phyloP scores from a whole-genome alignment of 2,888 invertebrate genomes.

The Zygothrica quintamaculata region DNA sequence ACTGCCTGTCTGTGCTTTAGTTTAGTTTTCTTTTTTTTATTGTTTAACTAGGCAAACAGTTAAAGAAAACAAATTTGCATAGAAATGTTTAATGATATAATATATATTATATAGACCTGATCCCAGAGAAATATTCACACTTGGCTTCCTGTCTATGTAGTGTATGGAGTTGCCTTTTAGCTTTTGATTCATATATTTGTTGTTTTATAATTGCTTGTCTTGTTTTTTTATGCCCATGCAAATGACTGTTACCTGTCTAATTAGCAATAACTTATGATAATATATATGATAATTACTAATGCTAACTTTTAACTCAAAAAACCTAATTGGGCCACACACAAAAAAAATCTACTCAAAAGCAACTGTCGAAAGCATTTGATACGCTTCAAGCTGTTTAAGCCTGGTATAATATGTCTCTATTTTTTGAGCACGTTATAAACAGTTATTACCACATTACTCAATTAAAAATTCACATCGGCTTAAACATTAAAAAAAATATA shows the following conservation, averaged over 20 bases:
- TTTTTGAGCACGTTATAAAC: conserved; percentile 16
- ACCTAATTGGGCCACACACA: conserved; percentile 1
- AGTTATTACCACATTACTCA: conserved; percentile 41
- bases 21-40: neutral
- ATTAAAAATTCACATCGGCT: conserved; percentile 20
- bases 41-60: neutral
- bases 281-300: conserved; percentile 23
- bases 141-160: conserved; percentile 63
- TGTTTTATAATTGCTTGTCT: neutral
- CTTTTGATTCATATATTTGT: conserved; percentile 26
- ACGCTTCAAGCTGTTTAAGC: conserved; percentile 8
- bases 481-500: too few species aligned
- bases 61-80: neutral
- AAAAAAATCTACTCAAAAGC: neutral
- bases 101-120: too few species aligned
- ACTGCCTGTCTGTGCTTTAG: conserved; percentile 41
- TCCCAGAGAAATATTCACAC: conserved; percentile 20
- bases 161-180: conserved; percentile 37
- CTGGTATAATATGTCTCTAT: conserved; percentile 11
- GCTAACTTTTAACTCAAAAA: conserved; percentile 14
- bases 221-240: conserved; percentile 25
- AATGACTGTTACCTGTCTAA: conserved; percentile 23
- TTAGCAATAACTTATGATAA: conserved; percentile 36
- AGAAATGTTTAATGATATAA: neutral
- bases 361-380: conserved; percentile 2